Base-by-base conservation (phyloP, 64 coral and sea anemone genomes). In the Orbicella faveolata region DNA sequence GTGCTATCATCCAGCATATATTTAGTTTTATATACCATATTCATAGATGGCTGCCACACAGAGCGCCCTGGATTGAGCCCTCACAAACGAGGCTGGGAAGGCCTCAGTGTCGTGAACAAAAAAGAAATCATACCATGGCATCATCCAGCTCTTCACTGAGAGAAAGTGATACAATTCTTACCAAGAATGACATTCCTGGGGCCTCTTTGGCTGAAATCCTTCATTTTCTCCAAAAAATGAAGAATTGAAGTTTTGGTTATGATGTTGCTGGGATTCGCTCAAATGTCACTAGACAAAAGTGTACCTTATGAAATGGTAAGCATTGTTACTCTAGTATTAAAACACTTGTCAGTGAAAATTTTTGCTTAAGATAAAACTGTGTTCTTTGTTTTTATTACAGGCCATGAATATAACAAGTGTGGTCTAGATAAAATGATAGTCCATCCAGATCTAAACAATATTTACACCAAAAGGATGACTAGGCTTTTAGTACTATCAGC, bases 391-490 rank as follows among this genome's bases (percentile, higher is more conserved):
- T 75, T 87, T 92, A 17, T 92, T 66, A 92, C 75, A 63, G 90
- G 87, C 44, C 63, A 93, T 62, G 85, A 93, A 68, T 88, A 93
- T 74, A 52, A 88, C 33, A 89, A 44, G 10, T 52, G 37, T 7
- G 70, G 86, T 21, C 81, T 61, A 77, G 86, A 76, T 61, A 93
- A 93, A 63, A 89, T 88, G n/a, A 77, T 93, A 9, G 86, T 83
- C 6, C 78, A 93, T 88, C 78, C 86, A 23, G 86, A 93, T 88
- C 78, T 66, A 65, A 76, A 93, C 48, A 59, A 87, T 41, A 80
- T 93, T 25, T 93, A 89, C 73, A 82, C 20, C 9, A 34, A 62
- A 54, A 21, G 78, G 83, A 88, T 82, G 63, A 66, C 63, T 17
- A 66, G 16, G 63, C 63, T 66, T 66, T 66, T 21, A 19, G 30